Evolutionary conservation across 2,888 invertebrate species (phyloP), one percentile per base, ranked within the genome.

Genomic region (Apodemia zela): DNA sequence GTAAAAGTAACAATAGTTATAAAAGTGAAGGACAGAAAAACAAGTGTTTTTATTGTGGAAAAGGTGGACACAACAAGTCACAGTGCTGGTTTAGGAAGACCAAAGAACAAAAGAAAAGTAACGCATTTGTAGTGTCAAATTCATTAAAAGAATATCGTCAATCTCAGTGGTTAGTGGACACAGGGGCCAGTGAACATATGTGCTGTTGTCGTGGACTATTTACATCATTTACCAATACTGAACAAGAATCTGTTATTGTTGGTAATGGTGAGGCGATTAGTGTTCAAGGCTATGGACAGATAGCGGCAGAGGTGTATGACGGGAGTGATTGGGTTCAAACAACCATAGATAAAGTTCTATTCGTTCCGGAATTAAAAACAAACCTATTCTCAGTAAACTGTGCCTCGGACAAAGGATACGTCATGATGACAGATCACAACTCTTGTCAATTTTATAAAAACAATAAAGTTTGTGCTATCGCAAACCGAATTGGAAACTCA

Each of bases 111-210:
- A 65, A 21, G 15, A 62, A 51, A n/a, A 54, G 62, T 65, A 65
- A 65, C 15, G 60, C 62, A 18, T 65, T 67, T 62, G 38, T 62
- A 21, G 58, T 64, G 59, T 60, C 33, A 25, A 42, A 51, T 13
- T 63, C 59, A 8, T 60, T 8, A 15, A 11, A 61, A 42, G 33
- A 62, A 61, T 25, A 35, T 47, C 57, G 25, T n/a, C 15, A 69
- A 63, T 66, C 68, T 10, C 25, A 67, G 47, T 72, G 68, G 67
- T 45, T 72, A 67, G 70, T 71, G 51, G 70, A 72, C 58, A 59
- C 69, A 1, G 71, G 69, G 10, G 68, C 70, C 2, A 71, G 68
- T 21, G 66, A 72, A 57, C 70, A 72, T 42, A 72, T 72, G 73
- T 72, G 71, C 38, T 54, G 65, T 2, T 64, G 71, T 64, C 65